These are phyloP conservation scores for Akabosia matsudoensis DNA, from an alignment of 1,140 invertebrate species.

Conservation along the genomic window DNA sequence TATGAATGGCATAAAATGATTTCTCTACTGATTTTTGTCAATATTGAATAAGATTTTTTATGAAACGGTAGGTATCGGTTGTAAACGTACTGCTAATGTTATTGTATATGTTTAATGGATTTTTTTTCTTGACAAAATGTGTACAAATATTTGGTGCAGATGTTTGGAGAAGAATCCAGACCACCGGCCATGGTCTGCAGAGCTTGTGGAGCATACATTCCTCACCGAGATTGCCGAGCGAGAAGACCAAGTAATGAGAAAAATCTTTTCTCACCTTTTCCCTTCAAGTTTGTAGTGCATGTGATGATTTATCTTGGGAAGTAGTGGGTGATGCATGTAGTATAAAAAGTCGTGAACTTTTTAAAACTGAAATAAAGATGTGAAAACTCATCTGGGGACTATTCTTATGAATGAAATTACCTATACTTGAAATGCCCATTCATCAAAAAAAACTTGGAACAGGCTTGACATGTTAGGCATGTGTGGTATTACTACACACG, in stretches of 20 bases:
- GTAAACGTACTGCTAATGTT: too few species aligned
- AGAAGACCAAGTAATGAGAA: slow-evolving; percentile 64
- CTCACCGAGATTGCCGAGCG: slow-evolving; percentile 63
- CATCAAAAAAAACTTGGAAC: background rate
- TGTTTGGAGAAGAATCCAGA: slow-evolving; percentile 88
- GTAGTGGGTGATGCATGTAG: background rate
- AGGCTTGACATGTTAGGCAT: background rate
- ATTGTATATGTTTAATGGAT: too few species aligned
- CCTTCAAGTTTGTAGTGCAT: slow-evolving; percentile 37
- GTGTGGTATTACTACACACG: background rate
- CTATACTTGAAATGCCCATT: background rate
- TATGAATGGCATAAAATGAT: too few species aligned
- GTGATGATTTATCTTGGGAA: background rate
- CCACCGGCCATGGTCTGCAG: slow-evolving; percentile 76
- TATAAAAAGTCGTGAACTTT: background rate
- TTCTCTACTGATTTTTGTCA: too few species aligned
- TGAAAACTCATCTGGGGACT: too few species aligned
- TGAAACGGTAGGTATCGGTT: too few species aligned
- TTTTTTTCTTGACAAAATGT: slow-evolving; percentile 8
- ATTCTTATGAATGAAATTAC: background rate
- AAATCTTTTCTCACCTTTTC: slow-evolving; percentile 1
- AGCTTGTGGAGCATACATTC: slow-evolving; percentile 85
- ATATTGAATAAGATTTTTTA: too few species aligned
- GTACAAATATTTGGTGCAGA: slow-evolving; percentile 54
- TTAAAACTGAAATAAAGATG: background rate